Conservation (phyloP, 1,140 invertebrate species). For the Stegodyphus mimosarum region DNA sequence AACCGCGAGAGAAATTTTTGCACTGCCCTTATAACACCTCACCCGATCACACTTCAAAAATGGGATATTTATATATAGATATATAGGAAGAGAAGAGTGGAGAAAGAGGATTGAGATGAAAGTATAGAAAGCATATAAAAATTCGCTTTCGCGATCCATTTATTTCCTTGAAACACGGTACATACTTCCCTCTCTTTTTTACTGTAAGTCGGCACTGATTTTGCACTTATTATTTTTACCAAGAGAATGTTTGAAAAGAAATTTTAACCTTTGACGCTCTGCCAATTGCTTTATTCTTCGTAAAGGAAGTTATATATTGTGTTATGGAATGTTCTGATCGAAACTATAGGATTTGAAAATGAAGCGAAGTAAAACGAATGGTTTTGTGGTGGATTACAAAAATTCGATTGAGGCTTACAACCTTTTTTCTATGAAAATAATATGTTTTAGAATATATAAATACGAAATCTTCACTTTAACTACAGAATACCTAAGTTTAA, state of each 20-base stretch:
- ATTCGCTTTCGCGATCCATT: slow-evolving; percentile 41
- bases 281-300: background rate
- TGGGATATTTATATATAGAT: slow-evolving; percentile 59
- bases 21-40: slow-evolving; percentile 51
- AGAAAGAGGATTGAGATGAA: slow-evolving; percentile 57
- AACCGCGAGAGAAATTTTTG: slow-evolving; percentile 50
- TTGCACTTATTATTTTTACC: slow-evolving; percentile 44
- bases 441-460: too few relatives aligned
- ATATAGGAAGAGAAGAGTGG: slow-evolving; percentile 8
- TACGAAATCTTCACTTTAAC: too few relatives aligned
- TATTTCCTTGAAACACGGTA: slow-evolving; percentile 43
- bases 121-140: slow-evolving; percentile 50
- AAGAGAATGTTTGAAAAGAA: slow-evolving; percentile 8
- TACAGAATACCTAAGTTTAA: too few relatives aligned
- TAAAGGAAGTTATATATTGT: too few relatives aligned
- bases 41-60: slow-evolving; percentile 56
- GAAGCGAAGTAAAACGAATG: too few relatives aligned
- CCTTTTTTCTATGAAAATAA: too few relatives aligned
- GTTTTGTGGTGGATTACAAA: too few relatives aligned
- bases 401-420: too few relatives aligned
- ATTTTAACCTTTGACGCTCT: slow-evolving; percentile 3
- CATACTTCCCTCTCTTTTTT: slow-evolving; percentile 31
- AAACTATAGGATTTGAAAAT: too few relatives aligned
- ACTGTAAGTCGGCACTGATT: slow-evolving; percentile 17
- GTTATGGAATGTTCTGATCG: too few relatives aligned